These are phyloP conservation scores for Crocidura indochinensis DNA, from an alignment of 2,797 vertebrate genomes.

Conservation along the genomic window DNA sequence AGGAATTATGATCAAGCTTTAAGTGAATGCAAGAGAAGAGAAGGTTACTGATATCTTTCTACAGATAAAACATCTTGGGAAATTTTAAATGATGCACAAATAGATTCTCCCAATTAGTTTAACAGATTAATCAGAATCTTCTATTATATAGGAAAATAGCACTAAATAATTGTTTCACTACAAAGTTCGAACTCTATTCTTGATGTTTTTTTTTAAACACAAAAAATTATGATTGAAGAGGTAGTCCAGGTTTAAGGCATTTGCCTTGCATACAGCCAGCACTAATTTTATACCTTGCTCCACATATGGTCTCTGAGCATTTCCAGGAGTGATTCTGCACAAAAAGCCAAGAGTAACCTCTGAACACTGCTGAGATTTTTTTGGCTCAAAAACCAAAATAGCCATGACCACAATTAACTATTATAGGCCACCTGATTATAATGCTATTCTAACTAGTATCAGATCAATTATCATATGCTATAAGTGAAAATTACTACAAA, in stretches of 20 bases:
- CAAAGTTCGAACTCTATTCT: slow-evolving; percentile 27
- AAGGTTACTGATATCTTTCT: slow-evolving; percentile 49
- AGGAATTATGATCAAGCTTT: slow-evolving; percentile 59
- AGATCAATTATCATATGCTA: slow-evolving; percentile 71
- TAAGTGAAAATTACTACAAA: slow-evolving; percentile 51
- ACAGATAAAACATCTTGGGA: slow-evolving; percentile 20
- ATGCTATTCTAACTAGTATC: slow-evolving; percentile 44
- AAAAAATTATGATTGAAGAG: neutral
- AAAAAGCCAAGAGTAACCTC: no score
- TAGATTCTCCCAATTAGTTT: slow-evolving; percentile 43
- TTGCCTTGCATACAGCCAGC: no score
- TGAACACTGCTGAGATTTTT: no score
- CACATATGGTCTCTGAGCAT: no score
- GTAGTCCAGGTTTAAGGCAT: no score
- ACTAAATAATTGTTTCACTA: slow-evolving; percentile 20
- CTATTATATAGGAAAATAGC: neutral
- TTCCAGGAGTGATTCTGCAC: no score
- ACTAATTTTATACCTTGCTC: no score
- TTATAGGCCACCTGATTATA: slow-evolving; percentile 12
- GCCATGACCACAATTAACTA: neutral
- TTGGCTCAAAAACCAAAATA: no score
- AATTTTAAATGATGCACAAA: slow-evolving; percentile 61
- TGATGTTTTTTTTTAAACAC: slow-evolving; percentile 56
- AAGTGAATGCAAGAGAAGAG: slow-evolving; percentile 47
- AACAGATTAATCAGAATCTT: slow-evolving; percentile 43